Conservation (phyloP, 2,888 invertebrate species). For the Drosophila maculinotata region DNA sequence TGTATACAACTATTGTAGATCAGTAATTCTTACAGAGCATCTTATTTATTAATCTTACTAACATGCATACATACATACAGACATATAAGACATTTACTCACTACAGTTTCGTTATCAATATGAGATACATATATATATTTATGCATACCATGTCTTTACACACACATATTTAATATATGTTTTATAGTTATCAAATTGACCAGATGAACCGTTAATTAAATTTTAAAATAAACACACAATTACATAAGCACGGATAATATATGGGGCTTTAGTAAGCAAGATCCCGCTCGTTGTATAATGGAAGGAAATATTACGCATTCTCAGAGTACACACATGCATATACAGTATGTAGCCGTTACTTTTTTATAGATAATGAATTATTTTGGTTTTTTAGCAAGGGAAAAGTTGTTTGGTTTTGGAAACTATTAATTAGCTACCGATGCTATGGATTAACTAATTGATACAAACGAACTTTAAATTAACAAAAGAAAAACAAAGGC, state of each 20-base stretch:
- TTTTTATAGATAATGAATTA: background rate
- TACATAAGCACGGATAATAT: background rate
- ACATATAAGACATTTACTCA: conserved; percentile 47
- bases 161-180: conserved; percentile 13
- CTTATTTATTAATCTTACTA: conserved; percentile 27
- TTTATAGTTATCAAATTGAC: conserved; percentile 46
- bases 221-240: conserved; percentile 2
- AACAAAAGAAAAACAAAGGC: conserved; percentile 1
- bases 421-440: background rate
- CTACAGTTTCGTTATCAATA: conserved; percentile 24
- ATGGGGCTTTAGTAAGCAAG: background rate
- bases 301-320: conserved; percentile 25
- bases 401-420: background rate
- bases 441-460: background rate
- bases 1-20: conserved; percentile 12
- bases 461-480: background rate
- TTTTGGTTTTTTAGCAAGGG: background rate
- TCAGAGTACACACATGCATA: conserved; percentile 4
- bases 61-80: conserved; percentile 21
- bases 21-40: conserved; percentile 9
- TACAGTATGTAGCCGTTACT: background rate
- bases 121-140: background rate
- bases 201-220: conserved; percentile 22
- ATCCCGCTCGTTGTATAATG: conserved; percentile 36
- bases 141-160: conserved; percentile 12